Conservation (phyloP, 2,888 invertebrate species). For the Dione vanillae region DNA sequence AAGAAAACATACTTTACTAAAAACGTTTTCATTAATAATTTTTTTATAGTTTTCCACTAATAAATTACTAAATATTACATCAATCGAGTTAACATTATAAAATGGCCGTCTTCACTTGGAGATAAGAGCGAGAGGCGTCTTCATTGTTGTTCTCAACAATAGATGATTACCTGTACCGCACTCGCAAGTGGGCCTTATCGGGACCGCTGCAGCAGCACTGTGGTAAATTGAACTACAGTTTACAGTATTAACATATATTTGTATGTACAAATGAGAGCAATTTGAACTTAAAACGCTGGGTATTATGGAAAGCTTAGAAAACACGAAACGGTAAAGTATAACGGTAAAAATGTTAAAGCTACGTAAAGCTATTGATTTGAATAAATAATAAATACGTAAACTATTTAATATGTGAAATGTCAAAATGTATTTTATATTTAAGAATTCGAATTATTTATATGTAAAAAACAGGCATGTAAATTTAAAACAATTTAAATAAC, state of each 20-base stretch:
- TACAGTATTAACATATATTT: slow-evolving; percentile 11
- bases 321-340: not conserved
- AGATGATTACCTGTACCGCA: slow-evolving; percentile 37
- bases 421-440: no score
- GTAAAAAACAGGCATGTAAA: no score
- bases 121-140: slow-evolving; percentile 30
- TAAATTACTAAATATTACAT: not conserved
- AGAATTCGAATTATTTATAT: no score
- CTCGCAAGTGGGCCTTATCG: slow-evolving; percentile 36
- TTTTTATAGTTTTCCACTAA: no score
- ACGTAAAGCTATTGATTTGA: no score
- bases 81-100: not conserved
- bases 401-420: no score
- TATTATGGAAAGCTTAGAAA: not conserved
- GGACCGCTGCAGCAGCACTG: not conserved
- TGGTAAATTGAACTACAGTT: no score
- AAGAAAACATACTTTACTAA: no score
- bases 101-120: slow-evolving; percentile 20
- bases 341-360: no score
- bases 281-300: not conserved
- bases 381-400: no score
- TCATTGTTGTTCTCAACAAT: slow-evolving; percentile 40
- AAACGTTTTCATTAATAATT: no score
- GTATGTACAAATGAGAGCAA: not conserved
- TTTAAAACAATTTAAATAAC: no score